phyloP scores from a whole-genome alignment of 2,113 vertebrate genomes.

The Hylia prasina region DNA sequence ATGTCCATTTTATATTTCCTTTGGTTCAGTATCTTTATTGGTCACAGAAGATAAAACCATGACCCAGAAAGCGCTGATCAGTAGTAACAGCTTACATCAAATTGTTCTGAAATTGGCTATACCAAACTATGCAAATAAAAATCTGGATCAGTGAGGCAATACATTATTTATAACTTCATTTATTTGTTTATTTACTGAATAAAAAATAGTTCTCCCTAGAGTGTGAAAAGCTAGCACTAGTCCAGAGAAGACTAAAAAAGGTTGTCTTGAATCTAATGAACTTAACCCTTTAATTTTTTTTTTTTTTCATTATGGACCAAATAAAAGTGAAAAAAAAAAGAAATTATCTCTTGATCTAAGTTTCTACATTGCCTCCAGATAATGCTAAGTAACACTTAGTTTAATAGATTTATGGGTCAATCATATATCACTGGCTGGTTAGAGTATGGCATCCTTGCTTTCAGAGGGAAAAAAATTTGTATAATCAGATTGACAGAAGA shows the following conservation, averaged over 20 bases:
- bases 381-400: neutral
- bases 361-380: neutral
- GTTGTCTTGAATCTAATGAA: neutral
- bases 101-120: constrained; percentile 8
- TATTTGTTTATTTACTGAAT: neutral
- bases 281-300: neutral
- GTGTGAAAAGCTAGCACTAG: neutral
- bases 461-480: neutral
- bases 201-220: neutral
- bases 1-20: neutral
- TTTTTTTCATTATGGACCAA: neutral
- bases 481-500: neutral
- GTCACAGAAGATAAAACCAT: neutral
- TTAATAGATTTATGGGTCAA: neutral
- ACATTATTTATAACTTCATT: constrained; percentile 30
- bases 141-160: neutral
- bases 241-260: neutral
- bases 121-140: neutral
- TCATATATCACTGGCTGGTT: neutral
- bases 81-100: neutral
- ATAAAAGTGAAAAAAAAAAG: neutral
- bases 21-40: neutral
- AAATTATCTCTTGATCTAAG: neutral
- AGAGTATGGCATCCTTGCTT: neutral
- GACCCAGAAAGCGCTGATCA: neutral